A percentile compares a stretch with the other conserved stretches of the same genome.
Conservation (phyloP, 2,797 vertebrate genomes). For the Carapus acus region DNA sequence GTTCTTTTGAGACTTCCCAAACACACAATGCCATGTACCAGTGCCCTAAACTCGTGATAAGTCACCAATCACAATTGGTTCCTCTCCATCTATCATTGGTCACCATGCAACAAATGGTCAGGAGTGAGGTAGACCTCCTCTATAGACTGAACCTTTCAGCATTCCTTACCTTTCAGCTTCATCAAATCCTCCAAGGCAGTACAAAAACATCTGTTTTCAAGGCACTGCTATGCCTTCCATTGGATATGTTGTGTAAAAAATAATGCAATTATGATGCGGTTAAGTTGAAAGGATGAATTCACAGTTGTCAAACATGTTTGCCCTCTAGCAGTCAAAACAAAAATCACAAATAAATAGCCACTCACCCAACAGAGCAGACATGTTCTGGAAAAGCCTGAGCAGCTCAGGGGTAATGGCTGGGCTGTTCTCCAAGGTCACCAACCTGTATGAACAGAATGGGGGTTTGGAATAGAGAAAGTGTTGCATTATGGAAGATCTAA, state of each 20-base stretch:
- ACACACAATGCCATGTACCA: background rate
- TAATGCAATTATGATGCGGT: constrained; percentile 12
- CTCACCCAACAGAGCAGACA: constrained; percentile 93
- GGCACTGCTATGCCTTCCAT: constrained; percentile 9
- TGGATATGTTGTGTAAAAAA: constrained; percentile 1
- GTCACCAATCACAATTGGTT: constrained; percentile 60
- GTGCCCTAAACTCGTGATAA: constrained; percentile 51
- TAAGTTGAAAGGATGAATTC: background rate
- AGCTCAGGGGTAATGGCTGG: constrained; percentile 87
- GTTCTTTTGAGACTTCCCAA: no score
- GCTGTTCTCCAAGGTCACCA: constrained; percentile 94
- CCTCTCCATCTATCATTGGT: constrained; percentile 53
- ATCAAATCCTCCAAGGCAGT: constrained; percentile 4
- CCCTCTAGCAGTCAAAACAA: background rate
- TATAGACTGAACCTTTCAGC: no score
- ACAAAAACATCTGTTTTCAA: constrained; percentile 1
- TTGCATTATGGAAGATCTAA: no score
- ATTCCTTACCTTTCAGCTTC: no score
- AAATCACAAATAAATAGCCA: constrained; percentile 21
- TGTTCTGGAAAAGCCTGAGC: constrained; percentile 95
- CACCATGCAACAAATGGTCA: constrained; percentile 39
- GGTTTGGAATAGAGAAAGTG: background rate
- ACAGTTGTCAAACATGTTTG: constrained; percentile 3
- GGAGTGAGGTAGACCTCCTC: constrained; percentile 1
- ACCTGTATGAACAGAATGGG: constrained; percentile 68